Base-by-base conservation (phyloP, 1,140 invertebrate genomes). In the Spodoptera litura region DNA sequence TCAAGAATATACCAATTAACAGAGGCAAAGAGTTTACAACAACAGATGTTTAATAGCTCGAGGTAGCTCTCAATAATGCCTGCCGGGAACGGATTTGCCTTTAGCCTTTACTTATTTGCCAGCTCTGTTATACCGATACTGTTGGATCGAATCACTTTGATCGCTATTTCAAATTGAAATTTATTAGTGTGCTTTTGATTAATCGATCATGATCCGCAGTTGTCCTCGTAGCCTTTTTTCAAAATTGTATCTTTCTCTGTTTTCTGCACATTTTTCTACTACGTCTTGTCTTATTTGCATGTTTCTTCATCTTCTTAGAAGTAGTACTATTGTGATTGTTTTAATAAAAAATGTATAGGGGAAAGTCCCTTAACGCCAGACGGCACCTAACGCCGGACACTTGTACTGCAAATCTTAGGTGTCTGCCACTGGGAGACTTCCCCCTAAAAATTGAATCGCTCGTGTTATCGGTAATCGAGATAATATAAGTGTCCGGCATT, bases 1-100 rank as follows among this genome's bases (percentile, higher is more conserved):
- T 86, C 87, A 86, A 89, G 88, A 91, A 89, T 87, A 90, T 83
- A 88, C 83, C 88, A 91, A 92, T 92, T 91, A 89, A 83, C 81
- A 77, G 51, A 77, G 72, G 78, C 70, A 85, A 85, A 75, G 78
- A 80, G 80, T 85, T 82, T 85, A 87, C 79, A 83, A 82, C 81
- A 81, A 72, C 78, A 56, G 53, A 77, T 61, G 68, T 62, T 78
- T 78, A 78, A 79, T 79, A 74, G 76, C 52, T 64, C 25, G 55
- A 73, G 71, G 71, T 73, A 73, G 52, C 74, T 77, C 62, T 56
- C 27, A 66, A 66, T 77, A 77, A 64, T 56, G 61, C 27, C 58
- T 76, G 51, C 68, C 73, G 49, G 55, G 58, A 78, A 78, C 66
- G 64, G 76, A 78, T 77, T 77, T 68, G 61, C 31, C 27, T 64